These are phyloP conservation scores for Epistrophella euchroma DNA, from an alignment of 2,888 invertebrate genomes.

Conservation along the genomic window DNA sequence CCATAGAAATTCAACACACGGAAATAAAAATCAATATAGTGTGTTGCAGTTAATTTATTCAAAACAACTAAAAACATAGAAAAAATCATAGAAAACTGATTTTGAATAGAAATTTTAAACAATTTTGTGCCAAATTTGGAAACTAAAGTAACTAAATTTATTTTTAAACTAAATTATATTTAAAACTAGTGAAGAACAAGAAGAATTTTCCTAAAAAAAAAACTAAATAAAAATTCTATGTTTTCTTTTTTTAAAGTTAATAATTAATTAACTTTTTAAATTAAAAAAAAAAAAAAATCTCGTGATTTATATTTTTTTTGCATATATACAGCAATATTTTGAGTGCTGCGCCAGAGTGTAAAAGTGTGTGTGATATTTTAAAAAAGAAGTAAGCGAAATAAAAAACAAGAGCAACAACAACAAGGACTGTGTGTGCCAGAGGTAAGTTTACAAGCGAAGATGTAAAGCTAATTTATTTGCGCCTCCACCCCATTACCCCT, in stretches of 20 bases:
- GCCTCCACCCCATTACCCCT: slow-evolving; percentile 32
- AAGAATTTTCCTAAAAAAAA: slow-evolving; percentile 6
- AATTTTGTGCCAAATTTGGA: slow-evolving; percentile 72
- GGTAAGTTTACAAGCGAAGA: slow-evolving; percentile 64
- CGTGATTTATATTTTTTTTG: slow-evolving; percentile 46
- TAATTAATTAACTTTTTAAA: slow-evolving; percentile 53
- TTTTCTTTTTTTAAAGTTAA: slow-evolving; percentile 39
- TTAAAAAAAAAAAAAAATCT: slow-evolving; percentile 45
- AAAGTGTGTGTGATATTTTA: slow-evolving; percentile 71
- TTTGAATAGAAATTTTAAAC: slow-evolving; percentile 31
- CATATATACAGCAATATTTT: slow-evolving; percentile 66
- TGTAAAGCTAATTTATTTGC: slow-evolving; percentile 64
- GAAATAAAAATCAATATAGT: slow-evolving; percentile 72
- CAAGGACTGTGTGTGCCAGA: slow-evolving; percentile 68
- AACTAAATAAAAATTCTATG: slow-evolving; percentile 37
- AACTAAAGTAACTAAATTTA: slow-evolving; percentile 52
- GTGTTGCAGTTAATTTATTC: slow-evolving; percentile 45
- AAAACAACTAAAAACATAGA: slow-evolving; percentile 29
- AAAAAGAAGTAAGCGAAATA: slow-evolving; percentile 31
- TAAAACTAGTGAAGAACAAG: slow-evolving; percentile 29
- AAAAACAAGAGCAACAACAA: slow-evolving; percentile 27
- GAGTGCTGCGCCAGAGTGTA: slow-evolving; percentile 71
- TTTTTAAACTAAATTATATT: slow-evolving; percentile 43
- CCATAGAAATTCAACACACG: slow-evolving; percentile 60
- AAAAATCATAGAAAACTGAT: slow-evolving; percentile 41